Evolutionary conservation across 1,140 invertebrate species (phyloP).

Genomic region (Popillia japonica): DNA sequence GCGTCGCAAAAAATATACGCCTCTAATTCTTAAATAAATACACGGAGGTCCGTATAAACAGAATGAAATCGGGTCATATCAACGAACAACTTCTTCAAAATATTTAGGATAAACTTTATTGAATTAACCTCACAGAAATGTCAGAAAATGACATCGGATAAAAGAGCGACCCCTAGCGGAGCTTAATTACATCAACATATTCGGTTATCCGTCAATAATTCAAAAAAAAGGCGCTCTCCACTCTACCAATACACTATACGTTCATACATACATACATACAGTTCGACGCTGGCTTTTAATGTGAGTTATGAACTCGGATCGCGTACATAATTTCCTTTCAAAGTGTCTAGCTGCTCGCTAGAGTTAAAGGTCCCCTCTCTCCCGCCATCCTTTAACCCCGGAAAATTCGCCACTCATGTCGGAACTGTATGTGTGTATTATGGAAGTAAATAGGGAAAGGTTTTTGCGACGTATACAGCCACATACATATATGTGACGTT

Average conservation of each 20-base stretch:
- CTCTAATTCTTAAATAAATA: not conserved
- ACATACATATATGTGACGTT: not conserved
- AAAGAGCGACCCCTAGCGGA: not conserved
- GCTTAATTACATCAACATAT: slow-evolving; percentile 1
- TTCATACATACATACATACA: no score
- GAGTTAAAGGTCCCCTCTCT: not conserved
- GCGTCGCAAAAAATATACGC: not conserved
- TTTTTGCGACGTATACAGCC: not conserved
- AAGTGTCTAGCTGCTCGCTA: not conserved
- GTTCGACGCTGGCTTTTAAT: not conserved
- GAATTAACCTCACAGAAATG: no score
- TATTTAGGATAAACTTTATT: no score
- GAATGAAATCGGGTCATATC: no score
- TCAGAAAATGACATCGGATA: not conserved
- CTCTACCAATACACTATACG: no score
- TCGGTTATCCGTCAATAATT: not conserved
- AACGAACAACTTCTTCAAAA: no score
- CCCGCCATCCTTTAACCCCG: not conserved
- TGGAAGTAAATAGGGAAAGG: not conserved
- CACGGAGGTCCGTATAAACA: no score
- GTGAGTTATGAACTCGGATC: slow-evolving; percentile 5
- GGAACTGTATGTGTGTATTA: not conserved
- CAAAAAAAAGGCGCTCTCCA: no score
- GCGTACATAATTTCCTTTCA: slow-evolving; percentile 10
- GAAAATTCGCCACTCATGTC: not conserved